Conservation (phyloP, 2,888 invertebrate genomes). For the Pelosia muscerda region DNA sequence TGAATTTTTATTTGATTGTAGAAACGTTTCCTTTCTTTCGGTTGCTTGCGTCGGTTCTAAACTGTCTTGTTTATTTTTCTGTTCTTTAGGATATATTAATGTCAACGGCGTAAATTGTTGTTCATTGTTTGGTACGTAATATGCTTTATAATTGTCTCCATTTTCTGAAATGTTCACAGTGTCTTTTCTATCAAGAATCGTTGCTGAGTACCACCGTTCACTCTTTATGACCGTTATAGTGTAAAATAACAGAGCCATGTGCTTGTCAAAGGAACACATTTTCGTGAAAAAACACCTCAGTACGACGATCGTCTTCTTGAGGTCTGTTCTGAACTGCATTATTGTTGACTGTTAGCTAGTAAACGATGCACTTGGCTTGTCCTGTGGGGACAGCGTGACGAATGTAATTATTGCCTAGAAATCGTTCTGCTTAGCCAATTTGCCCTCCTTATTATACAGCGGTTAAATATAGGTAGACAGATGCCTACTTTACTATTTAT, state of each 20-base stretch:
- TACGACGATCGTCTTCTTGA: conserved; percentile 18
- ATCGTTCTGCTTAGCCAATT: conserved; percentile 71
- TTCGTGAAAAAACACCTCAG: conserved; percentile 16
- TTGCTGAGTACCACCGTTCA: conserved; percentile 68
- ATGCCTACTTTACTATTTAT: conserved; percentile 10
- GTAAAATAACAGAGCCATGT: conserved; percentile 42
- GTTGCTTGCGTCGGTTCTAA: conserved; percentile 6
- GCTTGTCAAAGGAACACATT: conserved; percentile 46
- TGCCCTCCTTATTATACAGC: conserved; percentile 59
- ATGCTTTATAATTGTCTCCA: conserved; percentile 9
- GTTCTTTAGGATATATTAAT: conserved; percentile 27
- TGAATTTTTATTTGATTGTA: conserved; percentile 12
- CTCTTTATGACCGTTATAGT: conserved; percentile 47
- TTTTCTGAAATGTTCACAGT: conserved; percentile 23
- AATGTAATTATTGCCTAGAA: conserved; percentile 76
- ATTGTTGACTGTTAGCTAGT: conserved; percentile 35
- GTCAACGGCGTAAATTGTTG: conserved; percentile 37
- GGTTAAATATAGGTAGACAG: conserved; percentile 13
- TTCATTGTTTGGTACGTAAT: conserved; percentile 28
- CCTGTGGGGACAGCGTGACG: conserved; percentile 66
- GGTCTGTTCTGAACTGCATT: conserved; percentile 50
- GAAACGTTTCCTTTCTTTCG: conserved; percentile 7
- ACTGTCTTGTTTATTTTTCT: conserved; percentile 21
- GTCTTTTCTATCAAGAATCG: conserved; percentile 47
- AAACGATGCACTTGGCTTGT: conserved; percentile 58